These are phyloP conservation scores for Drosophila maculinotata DNA, from an alignment of 2,888 invertebrate species.

Conservation along the genomic window DNA sequence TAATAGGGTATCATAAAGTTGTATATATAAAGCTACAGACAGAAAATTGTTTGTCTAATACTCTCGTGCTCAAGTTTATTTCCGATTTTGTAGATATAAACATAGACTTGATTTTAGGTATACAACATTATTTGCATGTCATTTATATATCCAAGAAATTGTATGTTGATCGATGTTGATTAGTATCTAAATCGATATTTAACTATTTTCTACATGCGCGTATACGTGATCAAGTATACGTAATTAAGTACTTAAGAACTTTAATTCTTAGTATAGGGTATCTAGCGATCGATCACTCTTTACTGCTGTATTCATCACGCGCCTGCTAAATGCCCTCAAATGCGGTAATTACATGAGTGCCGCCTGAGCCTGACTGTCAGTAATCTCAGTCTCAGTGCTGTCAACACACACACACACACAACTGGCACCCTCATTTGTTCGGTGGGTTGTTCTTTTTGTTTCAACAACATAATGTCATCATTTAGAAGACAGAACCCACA, in stretches of 20 bases:
- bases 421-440: slow-evolving; percentile 18
- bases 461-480: slow-evolving; percentile 48
- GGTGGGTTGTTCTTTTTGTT: slow-evolving; percentile 19
- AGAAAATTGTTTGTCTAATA: not conserved
- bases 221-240: too few relatives aligned
- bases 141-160: too few relatives aligned
- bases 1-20: not conserved
- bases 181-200: too few relatives aligned
- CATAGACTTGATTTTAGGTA: too few relatives aligned
- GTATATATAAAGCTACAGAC: too few relatives aligned
- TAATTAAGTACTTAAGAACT: too few relatives aligned
- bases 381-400: slow-evolving; percentile 40
- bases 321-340: slow-evolving; percentile 32
- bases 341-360: slow-evolving; percentile 60
- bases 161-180: too few relatives aligned
- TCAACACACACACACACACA: slow-evolving; percentile 12
- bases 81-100: too few relatives aligned
- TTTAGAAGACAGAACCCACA: slow-evolving; percentile 29
- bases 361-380: slow-evolving; percentile 43
- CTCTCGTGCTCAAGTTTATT: too few relatives aligned
- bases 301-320: slow-evolving; percentile 1
- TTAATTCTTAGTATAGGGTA: slow-evolving; percentile 1
- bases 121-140: too few relatives aligned
- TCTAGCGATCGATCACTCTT: not conserved
- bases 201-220: too few relatives aligned